These are phyloP conservation scores for Tiphia femorata DNA, from an alignment of 2,888 invertebrate species.

Conservation along the genomic window DNA sequence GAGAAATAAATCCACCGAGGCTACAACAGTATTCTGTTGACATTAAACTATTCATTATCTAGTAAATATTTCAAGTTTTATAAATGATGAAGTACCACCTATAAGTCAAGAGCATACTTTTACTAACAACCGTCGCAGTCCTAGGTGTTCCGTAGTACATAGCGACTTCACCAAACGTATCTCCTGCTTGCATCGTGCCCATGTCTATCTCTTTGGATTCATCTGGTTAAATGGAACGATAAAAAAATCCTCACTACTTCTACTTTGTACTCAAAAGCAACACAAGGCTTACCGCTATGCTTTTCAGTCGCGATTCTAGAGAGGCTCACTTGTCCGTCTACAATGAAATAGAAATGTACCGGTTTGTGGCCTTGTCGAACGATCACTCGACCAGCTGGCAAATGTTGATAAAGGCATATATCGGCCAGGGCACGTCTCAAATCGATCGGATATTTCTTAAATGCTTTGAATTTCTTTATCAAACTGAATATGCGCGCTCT, in stretches of 20 bases:
- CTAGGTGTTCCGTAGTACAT: slow-evolving; percentile 74
- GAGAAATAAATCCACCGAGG: slow-evolving; percentile 75
- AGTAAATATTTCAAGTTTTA: slow-evolving; percentile 4
- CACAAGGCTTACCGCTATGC: slow-evolving; percentile 31
- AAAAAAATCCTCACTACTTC: background rate
- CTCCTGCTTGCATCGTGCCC: slow-evolving; percentile 72
- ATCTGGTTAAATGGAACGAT: slow-evolving; percentile 28
- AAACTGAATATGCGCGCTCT: slow-evolving; percentile 44
- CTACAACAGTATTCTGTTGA: slow-evolving; percentile 62
- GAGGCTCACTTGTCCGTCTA: slow-evolving; percentile 74
- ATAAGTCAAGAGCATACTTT: no score
- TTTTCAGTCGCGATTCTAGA: slow-evolving; percentile 71
- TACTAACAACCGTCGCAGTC: slow-evolving; percentile 74
- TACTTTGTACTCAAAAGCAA: background rate
- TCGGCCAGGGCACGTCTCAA: slow-evolving; percentile 75
- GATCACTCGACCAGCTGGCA: slow-evolving; percentile 73
- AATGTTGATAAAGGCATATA: slow-evolving; percentile 75
- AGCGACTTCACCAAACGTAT: slow-evolving; percentile 78
- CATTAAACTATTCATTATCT: background rate
- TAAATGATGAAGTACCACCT: background rate
- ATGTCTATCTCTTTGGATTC: slow-evolving; percentile 63
- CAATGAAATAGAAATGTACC: slow-evolving; percentile 75
- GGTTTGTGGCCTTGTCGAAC: slow-evolving; percentile 76
- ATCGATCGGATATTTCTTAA: slow-evolving; percentile 67
- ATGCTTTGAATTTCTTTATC: slow-evolving; percentile 49